A percentile compares a stretch with the other conserved stretches of the same genome.
Conservation (phyloP, 2,888 invertebrate genomes). For the Agelastica alni region DNA sequence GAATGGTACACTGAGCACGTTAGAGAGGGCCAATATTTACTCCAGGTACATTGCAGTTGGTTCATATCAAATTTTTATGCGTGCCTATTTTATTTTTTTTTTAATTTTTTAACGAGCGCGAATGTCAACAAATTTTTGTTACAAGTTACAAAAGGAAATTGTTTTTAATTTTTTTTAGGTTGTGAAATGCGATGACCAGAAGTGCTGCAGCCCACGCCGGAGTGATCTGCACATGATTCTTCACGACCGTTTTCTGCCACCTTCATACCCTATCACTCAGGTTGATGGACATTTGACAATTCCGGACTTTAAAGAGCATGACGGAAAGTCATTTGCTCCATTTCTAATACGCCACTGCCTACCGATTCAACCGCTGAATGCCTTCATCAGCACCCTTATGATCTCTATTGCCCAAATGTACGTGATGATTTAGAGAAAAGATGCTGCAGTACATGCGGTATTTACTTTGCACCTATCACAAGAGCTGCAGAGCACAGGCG, state of each 20-base stretch:
- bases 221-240: neutral
- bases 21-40: constrained; percentile 13
- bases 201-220: neutral
- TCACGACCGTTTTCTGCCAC: neutral
- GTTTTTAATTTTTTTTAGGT: neutral
- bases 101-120: neutral
- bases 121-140: no score
- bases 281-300: neutral
- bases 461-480: no score
- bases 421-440: no score
- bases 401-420: no score
- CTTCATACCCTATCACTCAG: no score
- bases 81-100: neutral
- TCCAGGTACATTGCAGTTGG: neutral
- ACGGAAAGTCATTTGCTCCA: neutral
- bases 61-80: no score
- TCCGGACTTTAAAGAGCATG: neutral
- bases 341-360: neutral
- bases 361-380: no score
- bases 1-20: constrained; percentile 13
- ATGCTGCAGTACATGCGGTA: no score
- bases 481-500: no score
- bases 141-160: no score
- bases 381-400: no score
- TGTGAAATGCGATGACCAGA: neutral